phyloP scores from a whole-genome alignment of 2,797 vertebrate species.

The Sebastolobus altivelis region DNA sequence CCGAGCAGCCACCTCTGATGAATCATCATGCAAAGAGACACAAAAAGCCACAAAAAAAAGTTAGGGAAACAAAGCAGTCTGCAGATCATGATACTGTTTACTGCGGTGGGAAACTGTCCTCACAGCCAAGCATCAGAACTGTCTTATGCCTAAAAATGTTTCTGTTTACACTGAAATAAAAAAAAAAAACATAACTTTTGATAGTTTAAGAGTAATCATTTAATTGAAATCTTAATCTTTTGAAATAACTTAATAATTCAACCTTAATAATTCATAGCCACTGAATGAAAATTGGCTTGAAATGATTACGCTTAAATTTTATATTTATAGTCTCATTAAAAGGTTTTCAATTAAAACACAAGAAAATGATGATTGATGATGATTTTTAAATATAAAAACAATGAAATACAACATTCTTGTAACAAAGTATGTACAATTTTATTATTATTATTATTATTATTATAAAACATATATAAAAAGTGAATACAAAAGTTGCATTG shows the following conservation, averaged over 20 bases:
- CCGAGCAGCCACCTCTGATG: slow-evolving; percentile 49
- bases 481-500: slow-evolving; percentile 71
- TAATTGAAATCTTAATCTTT: neutral
- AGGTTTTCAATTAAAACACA: neutral
- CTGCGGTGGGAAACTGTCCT: slow-evolving; percentile 36
- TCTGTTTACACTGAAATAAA: slow-evolving; percentile 9
- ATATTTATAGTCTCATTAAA: neutral
- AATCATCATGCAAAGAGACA: slow-evolving; percentile 71
- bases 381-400: slow-evolving; percentile 36
- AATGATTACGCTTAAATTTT: neutral
- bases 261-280: neutral
- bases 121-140: slow-evolving; percentile 10
- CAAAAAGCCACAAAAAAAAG: slow-evolving; percentile 49
- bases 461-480: slow-evolving; percentile 64
- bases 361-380: neutral
- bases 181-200: neutral
- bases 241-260: neutral
- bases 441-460: slow-evolving; percentile 52
- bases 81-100: slow-evolving; percentile 25
- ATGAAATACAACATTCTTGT: slow-evolving; percentile 54
- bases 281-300: neutral
- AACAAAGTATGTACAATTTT: slow-evolving; percentile 84
- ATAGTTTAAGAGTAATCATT: neutral
- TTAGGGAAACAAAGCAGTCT: slow-evolving; percentile 33
- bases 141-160: slow-evolving; percentile 1